phyloP scores from a whole-genome alignment of 2,888 invertebrate species.

The Latrodectus elegans region DNA sequence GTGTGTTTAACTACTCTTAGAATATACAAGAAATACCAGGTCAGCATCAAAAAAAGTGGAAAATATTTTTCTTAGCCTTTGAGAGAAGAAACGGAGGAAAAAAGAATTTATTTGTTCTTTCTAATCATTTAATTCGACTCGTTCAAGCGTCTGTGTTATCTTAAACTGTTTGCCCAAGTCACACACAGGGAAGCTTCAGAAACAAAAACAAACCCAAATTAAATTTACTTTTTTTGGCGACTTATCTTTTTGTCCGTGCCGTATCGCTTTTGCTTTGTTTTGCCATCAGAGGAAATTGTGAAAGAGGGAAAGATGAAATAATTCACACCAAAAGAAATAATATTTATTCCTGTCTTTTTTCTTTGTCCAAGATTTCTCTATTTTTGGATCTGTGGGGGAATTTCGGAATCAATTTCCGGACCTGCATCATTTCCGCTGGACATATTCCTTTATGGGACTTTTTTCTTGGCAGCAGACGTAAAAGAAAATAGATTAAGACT shows the following conservation, averaged over 20 bases:
- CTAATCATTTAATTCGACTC: conserved; percentile 16
- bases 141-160: not conserved
- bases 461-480: not conserved
- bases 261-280: conserved; percentile 15
- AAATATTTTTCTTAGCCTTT: not conserved
- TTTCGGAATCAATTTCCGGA: conserved; percentile 55
- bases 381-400: not conserved
- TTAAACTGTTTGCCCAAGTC: conserved; percentile 3
- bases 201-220: conserved; percentile 32
- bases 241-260: not conserved
- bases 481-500: too few relatives aligned
- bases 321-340: conserved; percentile 1
- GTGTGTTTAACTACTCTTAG: not conserved
- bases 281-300: not conserved
- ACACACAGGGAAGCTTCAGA: not conserved
- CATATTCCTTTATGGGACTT: conserved; percentile 34
- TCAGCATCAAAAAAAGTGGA: not conserved
- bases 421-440: conserved; percentile 54
- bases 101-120: conserved; percentile 2
- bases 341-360: conserved; percentile 4
- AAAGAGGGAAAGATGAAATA: conserved; percentile 23
- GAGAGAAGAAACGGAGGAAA: not conserved
- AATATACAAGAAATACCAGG: not conserved
- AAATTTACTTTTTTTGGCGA: conserved; percentile 20
- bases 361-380: not conserved